Base-by-base conservation (phyloP, 1,140 invertebrate species). In the Gonioctena quinquepunctata region DNA sequence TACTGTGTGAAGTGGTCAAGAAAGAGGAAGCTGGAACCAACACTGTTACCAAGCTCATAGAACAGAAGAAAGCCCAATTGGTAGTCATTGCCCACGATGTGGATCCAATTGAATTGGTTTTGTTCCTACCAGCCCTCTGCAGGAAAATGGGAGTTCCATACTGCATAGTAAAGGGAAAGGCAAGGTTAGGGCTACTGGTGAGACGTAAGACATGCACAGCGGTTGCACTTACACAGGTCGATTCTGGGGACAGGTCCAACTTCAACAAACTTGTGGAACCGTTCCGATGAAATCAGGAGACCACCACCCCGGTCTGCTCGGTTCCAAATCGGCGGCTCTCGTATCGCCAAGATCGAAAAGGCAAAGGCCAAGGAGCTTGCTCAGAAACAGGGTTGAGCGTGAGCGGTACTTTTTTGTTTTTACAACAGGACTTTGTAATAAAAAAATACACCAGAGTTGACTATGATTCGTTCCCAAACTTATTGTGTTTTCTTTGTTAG, bases 61-160 rank as follows among this genome's bases (percentile, higher is more conserved):
- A 99, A 84, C 95, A 98, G 86, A 99, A 99, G 86, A 98, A 98
- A 86, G 97, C 98, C 63, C 93, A 97, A 82, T 87, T 99, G 61
- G 98, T 99, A 28, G 91, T 98, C 69, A 99, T 99, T 80, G 96
- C 98, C 57, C 96, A 99, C 83, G 98, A 99, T 90, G 97, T 99
- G 63, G 97, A 99, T 80, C 98, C 98, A 56, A 91, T 99, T 86
- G 98, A 99, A 96, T 86, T 99, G 79, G 97, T 99, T 16, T 86
- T 99, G 0, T 98, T 97, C 89, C 86, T 99, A 73, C 98, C 98
- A 33, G 95, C 97, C 25, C 86, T 99, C 33, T 99, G 98, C 88
- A 92, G 98, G 76, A 99, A 99, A 85, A 99, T 13, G 33, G 0
- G 0, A 13, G 33, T 42, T 13, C 33, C 0, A 42, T 42, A 42